Conservation (phyloP, 2,797 vertebrate genomes). For the Oreonectes daqikongensis region DNA sequence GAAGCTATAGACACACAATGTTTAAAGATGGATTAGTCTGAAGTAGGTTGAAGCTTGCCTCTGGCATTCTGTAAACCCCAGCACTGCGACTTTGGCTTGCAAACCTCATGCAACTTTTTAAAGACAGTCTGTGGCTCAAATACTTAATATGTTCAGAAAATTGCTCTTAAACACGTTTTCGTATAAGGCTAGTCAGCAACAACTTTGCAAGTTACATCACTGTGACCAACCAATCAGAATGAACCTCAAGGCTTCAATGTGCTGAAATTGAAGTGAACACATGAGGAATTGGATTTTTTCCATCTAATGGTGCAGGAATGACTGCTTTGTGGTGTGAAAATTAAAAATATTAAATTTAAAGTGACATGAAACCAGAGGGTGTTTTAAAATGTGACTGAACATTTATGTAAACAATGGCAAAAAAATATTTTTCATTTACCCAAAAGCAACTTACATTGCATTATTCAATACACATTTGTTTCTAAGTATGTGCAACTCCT, state of each 20-base stretch:
- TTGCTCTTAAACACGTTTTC: conserved; percentile 24
- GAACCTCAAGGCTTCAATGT: conserved; percentile 8
- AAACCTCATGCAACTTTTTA: neutral
- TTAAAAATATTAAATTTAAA: neutral
- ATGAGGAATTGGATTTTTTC: neutral
- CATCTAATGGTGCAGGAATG: neutral
- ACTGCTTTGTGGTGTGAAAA: neutral
- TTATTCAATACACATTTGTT: too few species aligned
- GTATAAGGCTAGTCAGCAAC: conserved; percentile 11
- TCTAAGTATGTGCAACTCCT: too few species aligned
- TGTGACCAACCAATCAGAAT: conserved; percentile 29
- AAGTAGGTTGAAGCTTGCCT: conserved; percentile 19
- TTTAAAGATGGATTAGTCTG: neutral
- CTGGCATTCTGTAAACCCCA: conserved; percentile 12
- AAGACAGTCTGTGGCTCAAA: conserved; percentile 13
- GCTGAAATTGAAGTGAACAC: conserved; percentile 13
- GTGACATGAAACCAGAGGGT: too few species aligned
- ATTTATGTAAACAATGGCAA: too few species aligned
- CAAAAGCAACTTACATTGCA: too few species aligned
- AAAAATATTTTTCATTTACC: too few species aligned
- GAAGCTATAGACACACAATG: neutral
- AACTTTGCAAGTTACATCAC: conserved; percentile 31
- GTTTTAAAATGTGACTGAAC: too few species aligned
- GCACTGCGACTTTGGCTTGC: neutral
- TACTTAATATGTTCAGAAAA: neutral